Conservation (phyloP, 2,113 vertebrate species). For the Rhinoderma darwinii region DNA sequence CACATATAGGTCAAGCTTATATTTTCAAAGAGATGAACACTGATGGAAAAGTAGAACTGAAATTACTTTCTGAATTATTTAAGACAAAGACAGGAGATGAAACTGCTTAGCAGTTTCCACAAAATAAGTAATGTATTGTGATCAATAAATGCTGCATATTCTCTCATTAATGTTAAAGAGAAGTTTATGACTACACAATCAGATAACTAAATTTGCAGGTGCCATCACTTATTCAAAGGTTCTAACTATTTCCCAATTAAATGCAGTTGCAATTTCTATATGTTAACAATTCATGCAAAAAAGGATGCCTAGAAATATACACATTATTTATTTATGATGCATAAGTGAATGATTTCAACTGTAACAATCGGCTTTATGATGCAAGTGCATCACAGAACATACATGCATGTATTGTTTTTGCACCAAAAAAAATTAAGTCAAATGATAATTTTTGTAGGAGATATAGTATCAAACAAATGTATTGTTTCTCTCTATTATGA, state of each 20-base stretch:
- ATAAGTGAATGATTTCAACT: background rate
- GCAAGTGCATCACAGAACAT: background rate
- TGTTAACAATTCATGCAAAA: background rate
- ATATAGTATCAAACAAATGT: too few relatives aligned
- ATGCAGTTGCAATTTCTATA: constrained; percentile 3
- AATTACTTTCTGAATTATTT: constrained; percentile 67
- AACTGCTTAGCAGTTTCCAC: constrained; percentile 64
- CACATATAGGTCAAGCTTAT: constrained; percentile 43
- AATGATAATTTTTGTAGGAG: background rate
- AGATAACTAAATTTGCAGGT: constrained; percentile 59
- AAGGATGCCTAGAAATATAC: background rate
- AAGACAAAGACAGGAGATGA: constrained; percentile 64
- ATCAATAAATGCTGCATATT: constrained; percentile 65
- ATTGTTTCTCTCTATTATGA: too few relatives aligned
- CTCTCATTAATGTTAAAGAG: constrained; percentile 47
- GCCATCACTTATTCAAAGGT: constrained; percentile 67
- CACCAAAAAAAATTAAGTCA: background rate
- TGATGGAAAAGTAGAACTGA: constrained; percentile 56
- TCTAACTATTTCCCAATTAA: constrained; percentile 59
- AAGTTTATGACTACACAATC: constrained; percentile 67
- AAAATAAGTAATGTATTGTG: constrained; percentile 60
- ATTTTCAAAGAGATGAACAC: constrained; percentile 29
- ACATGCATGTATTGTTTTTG: background rate
- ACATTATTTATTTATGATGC: background rate
- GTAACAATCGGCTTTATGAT: background rate